phyloP scores from a whole-genome alignment of 92 coral and sea anemone genomes.

The Metridium senile region DNA sequence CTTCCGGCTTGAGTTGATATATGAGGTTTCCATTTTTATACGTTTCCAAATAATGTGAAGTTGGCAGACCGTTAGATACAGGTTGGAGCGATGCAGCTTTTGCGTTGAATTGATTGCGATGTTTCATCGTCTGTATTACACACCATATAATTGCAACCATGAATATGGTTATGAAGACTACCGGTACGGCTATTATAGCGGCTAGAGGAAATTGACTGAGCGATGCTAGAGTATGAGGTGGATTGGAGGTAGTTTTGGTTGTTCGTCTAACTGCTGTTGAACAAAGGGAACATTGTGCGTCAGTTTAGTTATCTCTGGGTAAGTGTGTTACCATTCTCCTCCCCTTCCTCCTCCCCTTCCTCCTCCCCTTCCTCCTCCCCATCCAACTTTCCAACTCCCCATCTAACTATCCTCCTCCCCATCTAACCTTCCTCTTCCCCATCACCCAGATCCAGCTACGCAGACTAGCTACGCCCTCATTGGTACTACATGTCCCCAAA shows the following conservation, averaged over 20 bases:
- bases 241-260: background rate
- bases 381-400: too few relatives aligned
- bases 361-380: too few relatives aligned
- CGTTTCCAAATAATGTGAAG: slow-evolving; percentile 3
- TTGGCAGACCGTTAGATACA: slow-evolving; percentile 1
- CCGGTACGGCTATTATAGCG: slow-evolving; percentile 77
- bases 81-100: slow-evolving; percentile 9
- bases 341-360: too few relatives aligned
- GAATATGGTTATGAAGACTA: slow-evolving; percentile 63
- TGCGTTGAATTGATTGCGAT: slow-evolving; percentile 15
- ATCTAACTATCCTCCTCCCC: too few relatives aligned
- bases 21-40: slow-evolving; percentile 3
- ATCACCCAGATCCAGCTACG: too few relatives aligned
- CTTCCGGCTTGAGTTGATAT: background rate
- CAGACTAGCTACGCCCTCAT: too few relatives aligned
- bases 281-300: too few relatives aligned
- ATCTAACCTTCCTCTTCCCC: too few relatives aligned
- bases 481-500: too few relatives aligned
- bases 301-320: background rate
- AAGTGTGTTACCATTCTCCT: too few relatives aligned
- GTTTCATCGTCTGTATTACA: slow-evolving; percentile 57
- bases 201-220: slow-evolving; percentile 69
- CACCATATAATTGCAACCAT: slow-evolving; percentile 86
- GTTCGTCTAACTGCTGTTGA: background rate
- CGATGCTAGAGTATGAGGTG: background rate